phyloP scores from a whole-genome alignment of 2,888 invertebrate species.

The Oxytorus armatus region DNA sequence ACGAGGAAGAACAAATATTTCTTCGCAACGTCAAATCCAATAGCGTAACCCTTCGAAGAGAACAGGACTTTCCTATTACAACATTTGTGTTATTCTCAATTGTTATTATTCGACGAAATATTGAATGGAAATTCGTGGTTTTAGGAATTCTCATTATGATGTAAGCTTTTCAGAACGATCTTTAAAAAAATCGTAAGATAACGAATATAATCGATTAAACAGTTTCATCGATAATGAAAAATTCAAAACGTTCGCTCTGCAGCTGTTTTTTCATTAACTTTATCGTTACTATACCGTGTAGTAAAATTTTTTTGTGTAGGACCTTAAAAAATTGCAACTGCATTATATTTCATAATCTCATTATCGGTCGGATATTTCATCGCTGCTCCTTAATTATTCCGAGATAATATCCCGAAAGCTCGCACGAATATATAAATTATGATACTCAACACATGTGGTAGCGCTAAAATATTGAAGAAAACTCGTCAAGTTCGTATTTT shows the following conservation, averaged over 20 bases:
- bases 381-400: constrained; percentile 24
- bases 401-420: neutral
- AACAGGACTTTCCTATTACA: constrained; percentile 25
- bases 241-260: neutral
- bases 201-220: neutral
- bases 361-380: neutral
- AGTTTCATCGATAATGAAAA: neutral
- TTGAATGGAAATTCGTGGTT: neutral
- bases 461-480: constrained; percentile 37
- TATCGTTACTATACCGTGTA: neutral
- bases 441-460: neutral
- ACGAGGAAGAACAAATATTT: constrained; percentile 55
- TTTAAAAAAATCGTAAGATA: neutral
- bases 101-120: constrained; percentile 11
- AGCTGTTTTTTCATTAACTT: neutral
- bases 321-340: neutral
- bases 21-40: constrained; percentile 43
- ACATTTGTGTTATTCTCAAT: constrained; percentile 39
- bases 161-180: neutral
- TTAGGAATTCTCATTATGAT: neutral
- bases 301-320: neutral
- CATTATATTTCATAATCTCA: neutral
- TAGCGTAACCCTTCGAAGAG: constrained; percentile 20
- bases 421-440: constrained; percentile 25
- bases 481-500: constrained; percentile 21